Conservation (phyloP, 2,888 invertebrate genomes). For the Meta bourneti region DNA sequence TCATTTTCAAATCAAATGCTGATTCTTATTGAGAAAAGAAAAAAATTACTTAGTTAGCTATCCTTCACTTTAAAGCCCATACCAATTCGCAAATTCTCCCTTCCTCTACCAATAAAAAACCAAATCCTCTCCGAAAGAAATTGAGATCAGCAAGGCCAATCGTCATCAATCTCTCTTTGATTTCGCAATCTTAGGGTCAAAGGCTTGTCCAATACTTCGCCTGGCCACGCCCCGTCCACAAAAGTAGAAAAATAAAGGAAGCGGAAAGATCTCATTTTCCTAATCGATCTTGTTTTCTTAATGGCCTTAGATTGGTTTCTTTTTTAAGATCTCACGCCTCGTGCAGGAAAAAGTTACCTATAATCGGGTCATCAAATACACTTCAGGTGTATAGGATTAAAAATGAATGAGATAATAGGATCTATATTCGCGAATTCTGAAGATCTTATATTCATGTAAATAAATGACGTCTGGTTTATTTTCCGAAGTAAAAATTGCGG, state of each 20-base stretch:
- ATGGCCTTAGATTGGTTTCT: conserved; percentile 2
- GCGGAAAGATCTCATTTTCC: conserved; percentile 21
- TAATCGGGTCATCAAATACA: conserved; percentile 4
- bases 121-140: not conserved
- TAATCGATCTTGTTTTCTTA: conserved; percentile 28
- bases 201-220: conserved; percentile 26
- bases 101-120: too few species aligned
- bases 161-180: not conserved
- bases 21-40: too few species aligned
- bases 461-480: not conserved
- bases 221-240: conserved; percentile 14
- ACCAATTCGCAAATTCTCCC: too few species aligned
- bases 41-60: too few species aligned
- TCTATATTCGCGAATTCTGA: not conserved
- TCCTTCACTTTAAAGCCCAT: too few species aligned
- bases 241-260: not conserved
- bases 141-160: conserved; percentile 12
- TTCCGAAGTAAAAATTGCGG: not conserved
- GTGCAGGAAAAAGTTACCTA: not conserved
- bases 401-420: not conserved
- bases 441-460: not conserved
- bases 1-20: too few species aligned
- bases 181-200: conserved; percentile 20
- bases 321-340: not conserved
- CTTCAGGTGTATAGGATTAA: not conserved